Evolutionary conservation across 2,113 vertebrate species (phyloP).

Genomic region (Fregetta grallaria): DNA sequence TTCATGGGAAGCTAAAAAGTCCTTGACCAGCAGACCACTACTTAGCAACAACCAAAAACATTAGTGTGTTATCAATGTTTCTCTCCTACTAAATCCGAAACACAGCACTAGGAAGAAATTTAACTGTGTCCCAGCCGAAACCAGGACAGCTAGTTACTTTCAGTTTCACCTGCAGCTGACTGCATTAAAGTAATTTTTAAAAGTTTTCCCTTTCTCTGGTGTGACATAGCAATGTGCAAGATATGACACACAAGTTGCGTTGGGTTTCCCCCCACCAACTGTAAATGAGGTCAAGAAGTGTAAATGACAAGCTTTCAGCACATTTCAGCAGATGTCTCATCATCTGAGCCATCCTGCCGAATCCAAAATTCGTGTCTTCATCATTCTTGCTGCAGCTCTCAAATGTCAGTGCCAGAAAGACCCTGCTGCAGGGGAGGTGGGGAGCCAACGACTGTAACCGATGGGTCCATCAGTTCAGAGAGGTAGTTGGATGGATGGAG

Average conservation of each 20-base stretch:
- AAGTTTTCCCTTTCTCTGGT: not conserved
- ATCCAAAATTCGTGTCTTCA: rapidly evolving
- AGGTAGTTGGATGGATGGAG: not conserved
- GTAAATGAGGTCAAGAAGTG: not conserved
- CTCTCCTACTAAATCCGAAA: too few species aligned
- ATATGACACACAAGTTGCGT: not conserved
- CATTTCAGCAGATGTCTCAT: not conserved
- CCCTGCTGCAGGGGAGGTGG: not conserved
- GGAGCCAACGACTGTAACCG: rapidly evolving
- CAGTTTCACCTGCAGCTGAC: not conserved
- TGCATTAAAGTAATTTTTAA: not conserved
- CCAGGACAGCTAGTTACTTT: too few species aligned
- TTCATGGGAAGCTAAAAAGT: too few species aligned
- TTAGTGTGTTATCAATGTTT: too few species aligned
- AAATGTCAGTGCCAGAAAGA: not conserved
- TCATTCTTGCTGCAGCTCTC: not conserved
- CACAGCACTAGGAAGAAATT: too few species aligned
- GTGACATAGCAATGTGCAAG: not conserved
- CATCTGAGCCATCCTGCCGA: not conserved
- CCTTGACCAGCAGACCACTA: too few species aligned
- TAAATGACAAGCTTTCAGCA: not conserved
- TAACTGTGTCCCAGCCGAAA: too few species aligned
- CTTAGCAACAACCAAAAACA: too few species aligned
- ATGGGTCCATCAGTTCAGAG: not conserved
- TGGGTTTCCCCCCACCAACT: conserved; percentile 9